phyloP scores from a whole-genome alignment of 2,113 vertebrate genomes.

The Perca schrenkii region DNA sequence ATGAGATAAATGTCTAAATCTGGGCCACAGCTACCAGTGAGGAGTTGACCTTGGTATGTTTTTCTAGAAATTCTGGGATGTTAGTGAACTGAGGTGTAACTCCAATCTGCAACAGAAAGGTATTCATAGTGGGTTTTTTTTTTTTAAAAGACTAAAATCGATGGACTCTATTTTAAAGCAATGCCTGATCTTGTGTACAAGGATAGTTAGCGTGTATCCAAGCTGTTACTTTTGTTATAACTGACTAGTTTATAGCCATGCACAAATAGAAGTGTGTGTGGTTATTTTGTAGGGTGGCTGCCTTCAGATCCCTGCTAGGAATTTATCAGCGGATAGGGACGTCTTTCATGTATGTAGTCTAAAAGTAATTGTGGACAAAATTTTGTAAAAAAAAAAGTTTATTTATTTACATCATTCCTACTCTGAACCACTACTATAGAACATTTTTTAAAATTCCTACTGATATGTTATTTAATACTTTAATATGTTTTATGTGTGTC shows the following conservation, averaged over 20 bases:
- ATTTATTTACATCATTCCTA: neutral
- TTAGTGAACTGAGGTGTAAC: neutral
- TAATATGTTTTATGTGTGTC: neutral
- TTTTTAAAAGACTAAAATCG: neutral
- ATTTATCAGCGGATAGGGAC: neutral
- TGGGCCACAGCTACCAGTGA: neutral
- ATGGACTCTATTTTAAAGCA: neutral
- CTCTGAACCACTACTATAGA: neutral
- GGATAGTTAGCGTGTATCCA: neutral
- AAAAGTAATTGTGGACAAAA: neutral
- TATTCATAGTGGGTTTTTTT: neutral
- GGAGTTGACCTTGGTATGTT: neutral
- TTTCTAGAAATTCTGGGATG: neutral
- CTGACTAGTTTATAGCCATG: neutral
- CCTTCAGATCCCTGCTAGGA: neutral
- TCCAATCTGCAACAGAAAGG: neutral
- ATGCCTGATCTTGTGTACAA: neutral
- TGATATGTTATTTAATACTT: neutral
- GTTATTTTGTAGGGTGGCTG: neutral
- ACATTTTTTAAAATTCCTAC: neutral
- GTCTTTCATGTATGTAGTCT: neutral
- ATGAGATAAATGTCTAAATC: neutral
- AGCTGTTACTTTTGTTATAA: too few relatives aligned
- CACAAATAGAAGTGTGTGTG: neutral
- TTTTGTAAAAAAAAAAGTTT: neutral